Evolutionary conservation across 2,888 invertebrate genomes (phyloP).

Genomic region (Epistrophe grossulariae): DNA sequence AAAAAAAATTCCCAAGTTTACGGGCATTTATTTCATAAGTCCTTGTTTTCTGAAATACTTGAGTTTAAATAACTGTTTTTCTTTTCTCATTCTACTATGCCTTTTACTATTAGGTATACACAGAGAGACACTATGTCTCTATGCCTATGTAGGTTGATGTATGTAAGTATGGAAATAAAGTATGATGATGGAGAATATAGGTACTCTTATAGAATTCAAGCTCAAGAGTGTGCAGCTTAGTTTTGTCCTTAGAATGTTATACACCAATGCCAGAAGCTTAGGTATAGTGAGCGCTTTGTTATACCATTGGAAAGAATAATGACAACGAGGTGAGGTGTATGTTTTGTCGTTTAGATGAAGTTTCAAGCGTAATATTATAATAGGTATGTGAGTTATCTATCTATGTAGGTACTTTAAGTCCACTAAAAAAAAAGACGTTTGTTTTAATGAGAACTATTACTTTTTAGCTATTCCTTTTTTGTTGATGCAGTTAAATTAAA

Average conservation of each 20-base stretch:
- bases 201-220: slow-evolving; percentile 25
- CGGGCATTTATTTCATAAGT: slow-evolving; percentile 69
- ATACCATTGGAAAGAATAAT: slow-evolving; percentile 22
- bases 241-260: slow-evolving; percentile 52
- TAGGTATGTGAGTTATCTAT: not conserved
- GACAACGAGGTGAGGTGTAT: slow-evolving; percentile 5
- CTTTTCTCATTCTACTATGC: slow-evolving; percentile 23
- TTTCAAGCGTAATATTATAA: slow-evolving; percentile 7
- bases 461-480: too few species aligned
- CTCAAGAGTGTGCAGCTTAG: slow-evolving; percentile 59
- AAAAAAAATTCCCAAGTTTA: slow-evolving; percentile 63
- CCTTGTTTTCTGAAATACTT: slow-evolving; percentile 66
- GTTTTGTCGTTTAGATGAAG: slow-evolving; percentile 35
- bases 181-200: slow-evolving; percentile 1
- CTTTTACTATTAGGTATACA: not conserved
- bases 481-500: too few species aligned
- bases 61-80: slow-evolving; percentile 62
- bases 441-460: not conserved
- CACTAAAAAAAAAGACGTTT: not conserved
- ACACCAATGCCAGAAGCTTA: not conserved
- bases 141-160: not conserved
- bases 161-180: not conserved
- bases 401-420: not conserved
- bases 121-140: not conserved
- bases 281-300: not conserved